Evolutionary conservation across 2,113 vertebrate species (phyloP).

Genomic region (Himantopus leucocephalus): DNA sequence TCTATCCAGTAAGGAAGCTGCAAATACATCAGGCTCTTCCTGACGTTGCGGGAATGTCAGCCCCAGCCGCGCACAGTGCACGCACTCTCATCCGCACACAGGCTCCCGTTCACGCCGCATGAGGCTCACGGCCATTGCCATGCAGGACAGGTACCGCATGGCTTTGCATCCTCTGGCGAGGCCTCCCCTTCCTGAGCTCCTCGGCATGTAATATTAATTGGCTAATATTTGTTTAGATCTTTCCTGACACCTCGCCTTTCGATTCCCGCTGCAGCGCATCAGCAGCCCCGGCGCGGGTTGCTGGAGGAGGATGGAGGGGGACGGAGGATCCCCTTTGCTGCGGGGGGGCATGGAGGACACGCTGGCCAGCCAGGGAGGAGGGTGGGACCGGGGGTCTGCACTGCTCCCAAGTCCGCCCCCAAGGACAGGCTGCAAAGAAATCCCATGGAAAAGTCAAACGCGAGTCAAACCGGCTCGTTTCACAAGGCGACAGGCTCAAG

Average conservation of each 20-base stretch:
- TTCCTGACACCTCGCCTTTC: not conserved
- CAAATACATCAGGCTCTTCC: not conserved
- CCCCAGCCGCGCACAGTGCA: not conserved
- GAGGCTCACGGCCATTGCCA: not conserved
- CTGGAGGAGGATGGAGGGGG: too few species aligned
- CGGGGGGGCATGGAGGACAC: too few species aligned
- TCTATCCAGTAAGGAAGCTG: not conserved
- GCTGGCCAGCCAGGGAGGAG: too few species aligned
- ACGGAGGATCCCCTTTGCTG: too few species aligned
- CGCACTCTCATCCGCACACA: accelerated
- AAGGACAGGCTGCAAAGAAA: too few species aligned
- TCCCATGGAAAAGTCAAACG: too few species aligned
- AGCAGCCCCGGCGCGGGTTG: not conserved
- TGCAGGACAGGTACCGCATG: not conserved
- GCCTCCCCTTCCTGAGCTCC: not conserved
- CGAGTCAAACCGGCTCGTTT: too few species aligned
- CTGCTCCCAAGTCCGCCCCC: too few species aligned
- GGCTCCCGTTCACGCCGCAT: not conserved
- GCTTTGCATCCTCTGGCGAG: not conserved
- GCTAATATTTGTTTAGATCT: constrained; percentile 23
- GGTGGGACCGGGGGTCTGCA: too few species aligned
- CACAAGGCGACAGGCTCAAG: too few species aligned
- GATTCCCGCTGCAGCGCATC: not conserved
- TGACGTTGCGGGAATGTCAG: not conserved
- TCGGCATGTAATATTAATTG: constrained; percentile 21